Evolutionary conservation across 2,797 vertebrate species (phyloP), one percentile per base, ranked within the genome.

Genomic region (Artibeus lituratus): DNA sequence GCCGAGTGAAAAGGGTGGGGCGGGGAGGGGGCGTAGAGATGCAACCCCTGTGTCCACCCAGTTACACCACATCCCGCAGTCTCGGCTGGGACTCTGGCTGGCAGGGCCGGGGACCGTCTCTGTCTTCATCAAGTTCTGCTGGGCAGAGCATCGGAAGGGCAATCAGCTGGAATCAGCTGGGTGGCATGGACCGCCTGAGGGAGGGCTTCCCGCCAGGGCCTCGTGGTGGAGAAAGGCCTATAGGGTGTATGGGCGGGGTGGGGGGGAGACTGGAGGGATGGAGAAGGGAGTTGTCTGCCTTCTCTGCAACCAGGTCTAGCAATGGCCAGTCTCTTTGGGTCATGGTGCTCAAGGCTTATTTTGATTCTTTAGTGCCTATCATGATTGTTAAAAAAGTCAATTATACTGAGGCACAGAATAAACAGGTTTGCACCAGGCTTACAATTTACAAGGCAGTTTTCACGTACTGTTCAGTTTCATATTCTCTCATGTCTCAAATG

Each of bases 1-100:
- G 35, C 3, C 1, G 15, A 3, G 11, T 24, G 51, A 7, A 15
- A 12, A 49, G 73, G 44, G 39, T 0, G 5, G 72, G 44, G 39
- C 0, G 5, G 72, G 18, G 11, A 22, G 53, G 21, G 53, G 53
- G 22, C 9, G 53, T 21, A 19, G 39, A 42, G 76, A 24, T 12
- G 0, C 1, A 3, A 5, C 67, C 67, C 67, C 1, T 0, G 1
- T 12, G 35, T 7, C 19, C 70, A 10, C 2, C 42, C 16, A 0
- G 7, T 21, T 32, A 22, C 19, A 1, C 2, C 5, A 24, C 19
- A 19, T 4, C 39, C 65, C 3, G 49, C 9, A 21, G 42, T 35
- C 72, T 44, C 1, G 0, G 19, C 12, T 15, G 37, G 87, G 73
- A 15, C 10, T 1, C 42, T 5, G 59, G 70, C 22, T 10, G 5